A percentile compares a stretch with the other conserved stretches of the same genome.
Evolutionary conservation across 2,797 vertebrate genomes (phyloP).

Genomic region (Lithobates sylvaticus): DNA sequence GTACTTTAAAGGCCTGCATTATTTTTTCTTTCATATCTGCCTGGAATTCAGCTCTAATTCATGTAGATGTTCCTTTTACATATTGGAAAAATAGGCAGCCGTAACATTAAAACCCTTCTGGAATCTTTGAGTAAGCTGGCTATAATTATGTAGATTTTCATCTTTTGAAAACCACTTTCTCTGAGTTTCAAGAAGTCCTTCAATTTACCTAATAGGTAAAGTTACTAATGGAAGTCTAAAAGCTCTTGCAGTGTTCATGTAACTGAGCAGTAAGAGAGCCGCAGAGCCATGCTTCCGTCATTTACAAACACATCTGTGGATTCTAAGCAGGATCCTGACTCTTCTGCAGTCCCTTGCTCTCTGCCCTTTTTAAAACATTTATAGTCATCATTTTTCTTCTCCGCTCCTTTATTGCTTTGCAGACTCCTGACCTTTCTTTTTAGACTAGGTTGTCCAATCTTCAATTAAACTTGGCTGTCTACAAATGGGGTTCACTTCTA

Average conservation of each 20-base stretch:
- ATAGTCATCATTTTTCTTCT: slow-evolving; percentile 66
- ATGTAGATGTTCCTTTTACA: neutral
- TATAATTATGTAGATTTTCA: slow-evolving; percentile 40
- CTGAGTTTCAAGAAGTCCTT: slow-evolving; percentile 7
- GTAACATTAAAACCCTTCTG: slow-evolving; percentile 1
- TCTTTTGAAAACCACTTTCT: slow-evolving; percentile 21
- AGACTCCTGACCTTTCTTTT: slow-evolving; percentile 69
- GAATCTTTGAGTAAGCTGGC: neutral
- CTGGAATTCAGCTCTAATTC: too few relatives aligned
- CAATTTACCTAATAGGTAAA: slow-evolving; percentile 38
- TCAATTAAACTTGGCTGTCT: slow-evolving; percentile 31
- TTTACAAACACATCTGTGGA: slow-evolving; percentile 15
- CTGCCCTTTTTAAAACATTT: slow-evolving; percentile 65
- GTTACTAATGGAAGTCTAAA: slow-evolving; percentile 47
- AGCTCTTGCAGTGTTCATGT: slow-evolving; percentile 39
- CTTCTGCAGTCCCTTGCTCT: slow-evolving; percentile 64
- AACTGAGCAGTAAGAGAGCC: slow-evolving; percentile 2
- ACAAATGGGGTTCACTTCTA: slow-evolving; percentile 7
- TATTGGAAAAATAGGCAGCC: neutral
- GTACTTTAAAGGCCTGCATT: neutral
- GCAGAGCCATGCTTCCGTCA: neutral
- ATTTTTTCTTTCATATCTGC: too few relatives aligned
- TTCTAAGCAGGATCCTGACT: slow-evolving; percentile 41
- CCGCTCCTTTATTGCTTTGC: slow-evolving; percentile 66
- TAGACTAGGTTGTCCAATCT: slow-evolving; percentile 43